Conservation (phyloP, 2,797 vertebrate genomes). For the Sarcoramphus papa region DNA sequence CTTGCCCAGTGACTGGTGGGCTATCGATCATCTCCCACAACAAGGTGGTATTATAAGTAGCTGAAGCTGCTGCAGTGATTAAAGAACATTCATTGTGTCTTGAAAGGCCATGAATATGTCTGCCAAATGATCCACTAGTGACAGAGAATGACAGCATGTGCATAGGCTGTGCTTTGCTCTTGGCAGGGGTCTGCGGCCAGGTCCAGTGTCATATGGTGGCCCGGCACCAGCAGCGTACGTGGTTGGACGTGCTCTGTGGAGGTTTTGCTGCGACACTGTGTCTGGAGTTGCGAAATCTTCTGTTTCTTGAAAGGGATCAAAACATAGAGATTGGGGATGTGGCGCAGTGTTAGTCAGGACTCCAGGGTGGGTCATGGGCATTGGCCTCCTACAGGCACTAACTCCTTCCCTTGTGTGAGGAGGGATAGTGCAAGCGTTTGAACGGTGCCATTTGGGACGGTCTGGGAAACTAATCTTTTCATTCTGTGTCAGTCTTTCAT, state of each 20-base stretch:
- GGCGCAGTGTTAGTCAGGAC: background rate
- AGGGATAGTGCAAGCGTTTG: background rate
- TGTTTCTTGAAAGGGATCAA: background rate
- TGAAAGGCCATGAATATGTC: background rate
- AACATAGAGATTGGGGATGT: background rate
- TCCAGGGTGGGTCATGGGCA: accelerated
- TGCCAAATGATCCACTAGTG: background rate
- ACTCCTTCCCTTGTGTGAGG: background rate
- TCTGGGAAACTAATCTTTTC: background rate
- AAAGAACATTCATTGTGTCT: background rate
- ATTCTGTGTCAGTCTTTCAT: background rate
- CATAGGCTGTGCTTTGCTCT: background rate
- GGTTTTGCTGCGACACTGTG: background rate
- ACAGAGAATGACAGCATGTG: accelerated
- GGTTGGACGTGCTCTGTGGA: background rate
- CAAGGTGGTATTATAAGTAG: background rate
- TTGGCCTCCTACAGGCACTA: background rate
- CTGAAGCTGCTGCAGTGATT: background rate
- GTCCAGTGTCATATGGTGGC: accelerated
- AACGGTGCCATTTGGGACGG: background rate
- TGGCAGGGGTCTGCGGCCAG: background rate
- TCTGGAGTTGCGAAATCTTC: background rate
- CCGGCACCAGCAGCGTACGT: accelerated
- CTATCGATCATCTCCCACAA: background rate
- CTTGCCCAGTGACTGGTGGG: background rate